Percentiles rank a stretch among this genome's conserved stretches.
These are phyloP conservation scores for Bedellia somnulentella DNA, from an alignment of 2,888 invertebrate genomes.

Conservation along the genomic window DNA sequence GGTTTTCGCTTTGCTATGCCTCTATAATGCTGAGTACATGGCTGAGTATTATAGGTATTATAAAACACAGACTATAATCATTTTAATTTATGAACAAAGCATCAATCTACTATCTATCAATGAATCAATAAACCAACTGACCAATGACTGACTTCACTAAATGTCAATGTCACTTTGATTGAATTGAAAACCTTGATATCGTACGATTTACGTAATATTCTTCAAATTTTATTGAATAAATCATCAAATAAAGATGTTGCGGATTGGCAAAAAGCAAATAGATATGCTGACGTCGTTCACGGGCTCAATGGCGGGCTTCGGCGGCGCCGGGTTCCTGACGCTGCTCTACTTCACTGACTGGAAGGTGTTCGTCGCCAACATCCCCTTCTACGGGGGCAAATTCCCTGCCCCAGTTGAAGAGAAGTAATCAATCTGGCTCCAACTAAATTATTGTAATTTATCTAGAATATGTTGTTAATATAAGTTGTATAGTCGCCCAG, in stretches of 20 bases:
- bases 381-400: slow-evolving; percentile 78
- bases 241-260: slow-evolving; percentile 25
- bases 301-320: slow-evolving; percentile 65
- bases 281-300: slow-evolving; percentile 55
- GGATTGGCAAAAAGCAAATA: slow-evolving; percentile 64
- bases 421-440: slow-evolving; percentile 16
- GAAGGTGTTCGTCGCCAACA: slow-evolving; percentile 69
- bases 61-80: too few relatives aligned
- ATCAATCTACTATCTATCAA: too few relatives aligned
- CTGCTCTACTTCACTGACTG: slow-evolving; percentile 78
- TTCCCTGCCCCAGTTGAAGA: slow-evolving; percentile 52
- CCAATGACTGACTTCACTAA: too few relatives aligned
- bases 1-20: too few relatives aligned
- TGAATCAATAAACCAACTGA: too few relatives aligned
- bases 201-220: slow-evolving; percentile 3
- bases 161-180: too few relatives aligned
- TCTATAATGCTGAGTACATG: too few relatives aligned
- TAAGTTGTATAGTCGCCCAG: slow-evolving; percentile 15
- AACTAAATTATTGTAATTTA: slow-evolving; percentile 13
- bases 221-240: slow-evolving; percentile 3
- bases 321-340: slow-evolving; percentile 63
- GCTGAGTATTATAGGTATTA: too few relatives aligned
- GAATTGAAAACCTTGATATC: too few relatives aligned
- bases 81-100: too few relatives aligned
- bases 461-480: slow-evolving; percentile 16